These are phyloP conservation scores for Florisuga fusca DNA, from an alignment of 2,797 vertebrate genomes.

Conservation along the genomic window DNA sequence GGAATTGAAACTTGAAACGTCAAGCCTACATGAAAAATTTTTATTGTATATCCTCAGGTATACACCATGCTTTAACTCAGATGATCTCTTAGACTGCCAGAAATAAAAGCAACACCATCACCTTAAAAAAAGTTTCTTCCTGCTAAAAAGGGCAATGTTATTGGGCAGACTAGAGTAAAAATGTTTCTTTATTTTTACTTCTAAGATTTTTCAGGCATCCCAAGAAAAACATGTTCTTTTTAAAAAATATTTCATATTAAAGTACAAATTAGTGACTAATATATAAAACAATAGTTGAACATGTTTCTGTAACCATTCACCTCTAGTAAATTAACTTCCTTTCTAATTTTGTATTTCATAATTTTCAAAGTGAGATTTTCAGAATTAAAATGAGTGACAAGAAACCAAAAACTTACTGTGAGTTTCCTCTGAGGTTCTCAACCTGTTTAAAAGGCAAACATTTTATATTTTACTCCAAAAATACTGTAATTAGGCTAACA, in stretches of 20 bases:
- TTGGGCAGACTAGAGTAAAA: background rate
- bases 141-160: background rate
- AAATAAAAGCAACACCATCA: background rate
- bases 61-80: background rate
- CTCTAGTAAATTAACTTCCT: background rate
- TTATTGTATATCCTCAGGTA: background rate
- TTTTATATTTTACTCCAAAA: constrained; percentile 29
- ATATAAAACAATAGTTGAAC: background rate
- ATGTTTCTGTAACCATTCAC: background rate
- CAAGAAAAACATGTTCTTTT: background rate
- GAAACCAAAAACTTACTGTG: constrained; percentile 78
- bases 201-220: background rate
- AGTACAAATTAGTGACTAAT: background rate
- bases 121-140: background rate
- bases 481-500: constrained; percentile 9
- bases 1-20: background rate
- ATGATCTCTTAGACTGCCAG: background rate
- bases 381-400: background rate
- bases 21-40: background rate
- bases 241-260: background rate
- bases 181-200: background rate
- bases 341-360: background rate
- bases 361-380: background rate
- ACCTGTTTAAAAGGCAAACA: constrained; percentile 72
- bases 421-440: constrained; percentile 65